Conservation (phyloP, 1,140 invertebrate genomes). For the Rhagoletis zephyria region DNA sequence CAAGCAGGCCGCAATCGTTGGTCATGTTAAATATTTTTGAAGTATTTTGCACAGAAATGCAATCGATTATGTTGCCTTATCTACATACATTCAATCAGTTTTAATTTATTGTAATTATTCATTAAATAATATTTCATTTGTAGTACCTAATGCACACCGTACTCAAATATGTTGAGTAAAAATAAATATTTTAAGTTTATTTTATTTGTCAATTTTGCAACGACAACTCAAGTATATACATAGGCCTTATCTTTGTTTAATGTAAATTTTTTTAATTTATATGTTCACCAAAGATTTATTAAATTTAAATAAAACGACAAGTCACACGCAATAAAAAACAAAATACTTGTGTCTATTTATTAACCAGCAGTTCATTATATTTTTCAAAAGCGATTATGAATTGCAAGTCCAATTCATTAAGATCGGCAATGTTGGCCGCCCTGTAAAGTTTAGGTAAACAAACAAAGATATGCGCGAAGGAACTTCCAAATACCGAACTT, state of each 20-base stretch:
- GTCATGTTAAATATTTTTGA: not conserved
- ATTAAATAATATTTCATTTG: constrained; percentile 9
- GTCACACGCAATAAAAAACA: not conserved
- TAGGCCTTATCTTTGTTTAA: constrained; percentile 38
- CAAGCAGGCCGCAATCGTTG: not conserved
- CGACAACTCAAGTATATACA: constrained; percentile 23
- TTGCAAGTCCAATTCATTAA: too few relatives aligned
- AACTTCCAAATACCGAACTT: too few relatives aligned
- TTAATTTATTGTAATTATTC: constrained; percentile 16
- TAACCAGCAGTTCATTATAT: too few relatives aligned
- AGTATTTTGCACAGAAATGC: not conserved
- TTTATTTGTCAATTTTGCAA: constrained; percentile 32
- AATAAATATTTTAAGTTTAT: not conserved
- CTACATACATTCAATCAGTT: not conserved
- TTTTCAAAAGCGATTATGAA: too few relatives aligned
- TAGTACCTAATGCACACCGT: not conserved
- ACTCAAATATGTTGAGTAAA: constrained; percentile 1
- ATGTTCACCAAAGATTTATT: constrained; percentile 51
- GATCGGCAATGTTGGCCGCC: too few relatives aligned
- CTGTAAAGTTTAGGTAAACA: too few relatives aligned
- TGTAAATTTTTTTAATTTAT: constrained; percentile 27
- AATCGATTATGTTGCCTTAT: constrained; percentile 6
- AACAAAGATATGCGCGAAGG: too few relatives aligned
- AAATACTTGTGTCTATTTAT: too few relatives aligned
- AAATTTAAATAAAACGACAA: constrained; percentile 45